These are phyloP conservation scores for Halcyon smyrnensis DNA, from an alignment of 2,797 vertebrate species.

Conservation along the genomic window DNA sequence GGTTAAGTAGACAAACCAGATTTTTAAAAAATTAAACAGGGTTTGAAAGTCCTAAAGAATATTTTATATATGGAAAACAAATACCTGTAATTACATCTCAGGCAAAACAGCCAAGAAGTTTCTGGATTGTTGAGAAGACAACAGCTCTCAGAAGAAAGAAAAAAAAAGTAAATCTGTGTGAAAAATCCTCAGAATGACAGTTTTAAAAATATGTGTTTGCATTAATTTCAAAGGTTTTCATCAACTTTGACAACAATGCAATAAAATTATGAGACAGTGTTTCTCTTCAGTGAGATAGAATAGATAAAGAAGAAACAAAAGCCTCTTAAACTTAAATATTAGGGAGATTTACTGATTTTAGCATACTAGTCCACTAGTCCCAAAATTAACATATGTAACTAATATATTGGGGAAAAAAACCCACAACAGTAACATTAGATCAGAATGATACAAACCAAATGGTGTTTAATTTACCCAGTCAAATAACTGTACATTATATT, in stretches of 20 bases:
- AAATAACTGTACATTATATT: not conserved
- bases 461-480: not conserved
- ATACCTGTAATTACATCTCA: not conserved
- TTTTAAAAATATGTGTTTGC: not conserved
- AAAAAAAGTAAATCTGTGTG: not conserved
- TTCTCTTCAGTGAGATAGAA: not conserved
- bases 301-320: not conserved
- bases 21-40: not conserved
- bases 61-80: not conserved
- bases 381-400: not conserved
- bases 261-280: not conserved
- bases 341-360: not conserved
- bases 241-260: not conserved
- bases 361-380: fast-evolving
- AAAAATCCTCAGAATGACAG: not conserved
- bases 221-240: not conserved
- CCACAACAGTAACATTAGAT: fast-evolving
- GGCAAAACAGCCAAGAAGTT: not conserved
- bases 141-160: not conserved
- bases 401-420: not conserved
- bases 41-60: not conserved
- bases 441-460: not conserved
- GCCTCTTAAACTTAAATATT: fast-evolving
- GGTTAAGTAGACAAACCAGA: not conserved
- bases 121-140: not conserved